A percentile compares a stretch with the other conserved stretches of the same genome.
Evolutionary conservation across 2,888 invertebrate species (phyloP).

Genomic region (Didymodactylos carnosus): DNA sequence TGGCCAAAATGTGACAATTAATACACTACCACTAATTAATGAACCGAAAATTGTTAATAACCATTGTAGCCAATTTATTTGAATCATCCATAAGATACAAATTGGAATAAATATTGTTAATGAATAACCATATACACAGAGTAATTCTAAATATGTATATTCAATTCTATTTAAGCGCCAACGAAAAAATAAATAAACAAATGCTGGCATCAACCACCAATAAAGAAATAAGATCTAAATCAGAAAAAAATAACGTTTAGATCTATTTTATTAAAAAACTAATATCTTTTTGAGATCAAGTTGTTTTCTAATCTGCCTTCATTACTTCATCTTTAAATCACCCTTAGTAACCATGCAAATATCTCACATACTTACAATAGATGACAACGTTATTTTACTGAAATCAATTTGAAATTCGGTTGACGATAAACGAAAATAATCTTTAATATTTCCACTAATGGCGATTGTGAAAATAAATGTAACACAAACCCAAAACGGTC

Average conservation of each 20-base stretch:
- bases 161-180: constrained; percentile 45
- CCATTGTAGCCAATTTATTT: constrained; percentile 61
- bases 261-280: background rate
- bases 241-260: too few relatives aligned
- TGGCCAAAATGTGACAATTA: constrained; percentile 60
- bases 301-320: too few relatives aligned
- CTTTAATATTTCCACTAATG: constrained; percentile 67
- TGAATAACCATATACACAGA: constrained; percentile 86
- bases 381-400: constrained; percentile 41
- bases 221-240: constrained; percentile 66
- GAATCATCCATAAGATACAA: constrained; percentile 70
- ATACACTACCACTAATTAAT: constrained; percentile 60
- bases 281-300: too few relatives aligned
- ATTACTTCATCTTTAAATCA: too few relatives aligned
- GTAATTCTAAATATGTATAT: constrained; percentile 53
- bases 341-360: too few relatives aligned
- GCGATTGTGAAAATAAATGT: constrained; percentile 84
- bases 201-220: constrained; percentile 61
- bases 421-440: constrained; percentile 2
- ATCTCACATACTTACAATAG: background rate
- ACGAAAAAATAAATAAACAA: constrained; percentile 63
- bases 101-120: constrained; percentile 78
- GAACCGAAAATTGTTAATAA: constrained; percentile 59
- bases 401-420: constrained; percentile 77
- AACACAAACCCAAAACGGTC: constrained; percentile 77